Evolutionary conservation across 2,113 vertebrate species (phyloP), one percentile per base, ranked within the genome.

Genomic region (Corapipo altera): DNA sequence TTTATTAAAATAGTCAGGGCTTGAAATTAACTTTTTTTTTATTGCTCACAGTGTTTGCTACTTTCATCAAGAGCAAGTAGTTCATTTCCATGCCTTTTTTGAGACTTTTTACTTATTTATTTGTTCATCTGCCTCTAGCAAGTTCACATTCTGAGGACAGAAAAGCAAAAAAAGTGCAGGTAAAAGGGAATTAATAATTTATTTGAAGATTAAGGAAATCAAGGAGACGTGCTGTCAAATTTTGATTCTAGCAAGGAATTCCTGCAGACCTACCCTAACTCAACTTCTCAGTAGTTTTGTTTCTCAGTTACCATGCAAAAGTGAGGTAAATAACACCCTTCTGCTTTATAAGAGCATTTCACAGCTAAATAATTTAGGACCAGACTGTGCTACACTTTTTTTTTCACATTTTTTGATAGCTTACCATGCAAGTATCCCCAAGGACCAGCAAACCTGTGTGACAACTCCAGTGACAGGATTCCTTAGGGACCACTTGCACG

Each of bases 1-100:
- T 82, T 87, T 90, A 70, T 66, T 83, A 74, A 94, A 94, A 93
- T 82, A 90, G 85, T 83, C 77, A 91, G 44, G 77, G 52, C 30
- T 95, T 64, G 54, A 85, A 85, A 90, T 81, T 30, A 84, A 19
- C 15, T 69, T 23, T 9, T 52, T 51, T 65, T 54, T 59, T 21
- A 83, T 39, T 74, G 27, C 48, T 95, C 27, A 58, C 51, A 64
- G 43, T 84, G 55, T 77, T 81, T 74, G 39, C 55, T 84, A 41
- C 51, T 73, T 81, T 65, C 46, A 54, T 66, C 43, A 66, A 15
- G 30, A 92, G 15, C 41, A 72, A 62, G 12, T 10, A 67, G 48
- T 43, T 88, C 30, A 59, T 67, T 62, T 76, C 67, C 58, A 26
- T 27, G 19, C 14, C 41, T 59, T 92, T 86, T 85, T 57, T 57